phyloP scores from a whole-genome alignment of 2,888 invertebrate species.

The Tribolium freemani region DNA sequence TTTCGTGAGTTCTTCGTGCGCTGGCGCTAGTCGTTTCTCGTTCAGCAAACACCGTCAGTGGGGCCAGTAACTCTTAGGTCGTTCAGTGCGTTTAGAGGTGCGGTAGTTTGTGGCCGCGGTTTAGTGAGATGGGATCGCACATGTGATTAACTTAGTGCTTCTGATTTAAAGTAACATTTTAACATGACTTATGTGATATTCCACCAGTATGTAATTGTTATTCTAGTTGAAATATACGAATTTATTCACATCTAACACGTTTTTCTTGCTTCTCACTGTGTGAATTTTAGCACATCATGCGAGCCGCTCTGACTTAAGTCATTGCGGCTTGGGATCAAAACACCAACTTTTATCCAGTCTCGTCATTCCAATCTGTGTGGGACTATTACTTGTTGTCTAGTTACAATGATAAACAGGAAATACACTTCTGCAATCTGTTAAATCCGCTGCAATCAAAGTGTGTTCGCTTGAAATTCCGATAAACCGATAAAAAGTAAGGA shows the following conservation, averaged over 20 bases:
- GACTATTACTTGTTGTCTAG: neutral
- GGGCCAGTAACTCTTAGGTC: conserved; percentile 39
- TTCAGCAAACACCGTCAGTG: conserved; percentile 40
- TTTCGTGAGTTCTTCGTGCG: conserved; percentile 43
- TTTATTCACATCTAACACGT: conserved; percentile 1
- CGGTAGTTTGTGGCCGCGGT: conserved; percentile 42
- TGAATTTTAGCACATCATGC: conserved; percentile 1
- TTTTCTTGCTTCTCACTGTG: conserved; percentile 6
- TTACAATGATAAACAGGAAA: conserved; percentile 29
- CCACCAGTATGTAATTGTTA: conserved; percentile 52
- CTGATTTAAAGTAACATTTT: conserved; percentile 50
- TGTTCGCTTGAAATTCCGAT: conserved; percentile 13
- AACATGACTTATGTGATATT: conserved; percentile 58
- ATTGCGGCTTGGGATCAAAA: conserved; percentile 9
- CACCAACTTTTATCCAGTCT: neutral
- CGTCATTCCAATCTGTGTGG: neutral
- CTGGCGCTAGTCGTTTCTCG: conserved; percentile 41
- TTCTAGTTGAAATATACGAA: conserved; percentile 1
- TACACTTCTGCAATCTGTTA: conserved; percentile 21
- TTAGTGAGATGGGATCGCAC: conserved; percentile 55
- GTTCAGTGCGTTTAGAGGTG: conserved; percentile 43
- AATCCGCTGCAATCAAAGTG: conserved; percentile 7
- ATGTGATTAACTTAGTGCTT: conserved; percentile 57
- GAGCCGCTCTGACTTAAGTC: conserved; percentile 28
- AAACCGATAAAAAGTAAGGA: conserved; percentile 5